These are phyloP conservation scores for Holacanthella duospinosa DNA, from an alignment of 2,888 invertebrate species.

Conservation along the genomic window DNA sequence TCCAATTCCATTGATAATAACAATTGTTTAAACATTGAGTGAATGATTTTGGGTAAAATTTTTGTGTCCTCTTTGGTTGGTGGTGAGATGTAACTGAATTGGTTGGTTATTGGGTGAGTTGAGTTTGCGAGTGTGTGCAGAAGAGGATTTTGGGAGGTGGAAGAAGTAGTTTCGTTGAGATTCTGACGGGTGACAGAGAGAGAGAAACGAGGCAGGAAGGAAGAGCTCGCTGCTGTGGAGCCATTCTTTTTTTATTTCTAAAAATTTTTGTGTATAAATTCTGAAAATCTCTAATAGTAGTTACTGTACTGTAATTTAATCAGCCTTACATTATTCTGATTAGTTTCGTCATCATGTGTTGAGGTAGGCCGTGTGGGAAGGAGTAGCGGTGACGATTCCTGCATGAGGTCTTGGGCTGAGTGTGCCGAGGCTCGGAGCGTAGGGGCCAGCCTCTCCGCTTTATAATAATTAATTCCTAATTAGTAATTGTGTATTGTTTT, in stretches of 20 bases:
- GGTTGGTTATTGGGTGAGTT: too few relatives aligned
- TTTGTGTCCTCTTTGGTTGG: too few relatives aligned
- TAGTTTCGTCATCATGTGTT: conserved; percentile 4
- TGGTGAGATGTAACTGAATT: too few relatives aligned
- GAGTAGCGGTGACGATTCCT: background rate
- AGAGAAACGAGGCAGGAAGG: background rate
- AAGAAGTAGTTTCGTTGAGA: background rate
- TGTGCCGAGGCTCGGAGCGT: background rate
- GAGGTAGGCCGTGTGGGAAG: background rate
- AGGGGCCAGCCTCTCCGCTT: background rate
- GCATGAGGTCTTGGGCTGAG: background rate
- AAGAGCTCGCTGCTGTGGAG: background rate
- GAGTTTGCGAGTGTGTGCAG: too few relatives aligned
- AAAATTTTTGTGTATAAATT: too few relatives aligned
- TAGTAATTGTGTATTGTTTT: background rate
- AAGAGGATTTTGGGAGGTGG: background rate
- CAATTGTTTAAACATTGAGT: too few relatives aligned
- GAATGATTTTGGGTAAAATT: too few relatives aligned
- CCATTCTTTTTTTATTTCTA: too few relatives aligned
- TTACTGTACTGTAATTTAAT: background rate
- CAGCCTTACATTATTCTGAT: conserved; percentile 1
- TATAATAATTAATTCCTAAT: background rate
- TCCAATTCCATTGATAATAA: too few relatives aligned
- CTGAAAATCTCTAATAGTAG: too few relatives aligned
- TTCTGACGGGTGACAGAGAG: background rate